These are phyloP conservation scores for Mustela nigripes DNA, from an alignment of 2,113 vertebrate genomes.

Conservation along the genomic window DNA sequence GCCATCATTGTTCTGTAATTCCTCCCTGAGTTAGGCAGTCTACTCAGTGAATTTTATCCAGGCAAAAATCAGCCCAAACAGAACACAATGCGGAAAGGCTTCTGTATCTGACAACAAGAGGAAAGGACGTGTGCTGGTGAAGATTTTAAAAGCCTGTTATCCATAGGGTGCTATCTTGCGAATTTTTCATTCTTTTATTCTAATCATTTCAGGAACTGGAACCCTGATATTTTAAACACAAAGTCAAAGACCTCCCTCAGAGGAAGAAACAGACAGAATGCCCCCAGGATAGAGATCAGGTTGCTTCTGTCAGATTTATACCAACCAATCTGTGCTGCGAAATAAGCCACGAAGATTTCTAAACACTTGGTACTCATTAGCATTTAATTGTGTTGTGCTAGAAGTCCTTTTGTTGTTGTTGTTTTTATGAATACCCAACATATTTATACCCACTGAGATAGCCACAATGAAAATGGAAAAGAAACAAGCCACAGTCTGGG, in stretches of 20 bases:
- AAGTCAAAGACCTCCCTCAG: slow-evolving; percentile 17
- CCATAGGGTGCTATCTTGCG: not conserved
- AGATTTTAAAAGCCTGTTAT: not conserved
- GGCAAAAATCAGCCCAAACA: not conserved
- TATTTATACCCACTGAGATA: not conserved
- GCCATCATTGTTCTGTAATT: not conserved
- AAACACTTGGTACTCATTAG: not conserved
- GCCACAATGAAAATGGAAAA: not conserved
- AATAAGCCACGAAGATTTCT: not conserved
- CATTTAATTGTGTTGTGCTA: slow-evolving; percentile 38
- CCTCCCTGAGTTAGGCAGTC: not conserved
- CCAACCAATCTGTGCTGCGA: not conserved
- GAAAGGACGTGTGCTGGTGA: not conserved
- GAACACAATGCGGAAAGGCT: not conserved
- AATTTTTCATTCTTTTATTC: not conserved
- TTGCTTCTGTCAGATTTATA: not conserved
- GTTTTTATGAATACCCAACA: slow-evolving; percentile 1
- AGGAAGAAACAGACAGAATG: not conserved
- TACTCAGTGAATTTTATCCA: not conserved
- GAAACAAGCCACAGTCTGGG: not conserved
- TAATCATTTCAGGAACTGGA: slow-evolving; percentile 34
- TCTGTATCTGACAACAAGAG: not conserved
- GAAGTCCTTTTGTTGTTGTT: not conserved
- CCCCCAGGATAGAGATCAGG: not conserved
- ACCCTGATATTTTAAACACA: slow-evolving; percentile 20